phyloP scores from a whole-genome alignment of 2,888 invertebrate species.

The Bombylius major region DNA sequence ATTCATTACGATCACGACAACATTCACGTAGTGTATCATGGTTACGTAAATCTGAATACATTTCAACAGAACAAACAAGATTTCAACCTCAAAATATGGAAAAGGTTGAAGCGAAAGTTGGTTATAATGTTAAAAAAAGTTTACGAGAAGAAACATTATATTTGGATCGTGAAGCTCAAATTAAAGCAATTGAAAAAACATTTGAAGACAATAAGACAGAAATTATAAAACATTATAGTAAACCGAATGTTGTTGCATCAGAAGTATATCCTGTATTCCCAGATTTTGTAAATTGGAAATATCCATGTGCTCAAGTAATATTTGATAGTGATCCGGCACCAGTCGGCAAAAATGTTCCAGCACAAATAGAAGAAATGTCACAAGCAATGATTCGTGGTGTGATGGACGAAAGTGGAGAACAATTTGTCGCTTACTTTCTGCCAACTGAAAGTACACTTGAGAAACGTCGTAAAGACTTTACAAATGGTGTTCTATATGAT shows the following conservation, averaged over 20 bases:
- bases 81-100: constrained; percentile 94
- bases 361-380: constrained; percentile 93
- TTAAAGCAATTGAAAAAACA: constrained; percentile 93
- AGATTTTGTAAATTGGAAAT: constrained; percentile 95
- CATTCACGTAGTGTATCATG: constrained; percentile 96
- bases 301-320: constrained; percentile 95
- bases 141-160: constrained; percentile 85
- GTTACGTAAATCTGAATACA: constrained; percentile 97
- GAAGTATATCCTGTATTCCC: constrained; percentile 84
- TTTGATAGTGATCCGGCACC: constrained; percentile 98
- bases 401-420: constrained; percentile 97
- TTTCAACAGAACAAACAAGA: constrained; percentile 95
- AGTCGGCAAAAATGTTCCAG: constrained; percentile 68
- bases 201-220: constrained; percentile 79
- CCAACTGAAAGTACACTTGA: constrained; percentile 86
- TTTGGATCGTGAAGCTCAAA: constrained; percentile 93
- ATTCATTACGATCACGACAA: constrained; percentile 81
- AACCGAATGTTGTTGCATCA: constrained; percentile 85
- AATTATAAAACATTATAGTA: constrained; percentile 89
- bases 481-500: constrained; percentile 62
- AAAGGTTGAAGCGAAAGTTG: constrained; percentile 97
- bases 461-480: constrained; percentile 74
- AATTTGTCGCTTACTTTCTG: constrained; percentile 97
- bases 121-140: constrained; percentile 93
- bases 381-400: constrained; percentile 99